Evolutionary conservation across 1,140 invertebrate genomes (phyloP).

Genomic region (Bombus fervidus): DNA sequence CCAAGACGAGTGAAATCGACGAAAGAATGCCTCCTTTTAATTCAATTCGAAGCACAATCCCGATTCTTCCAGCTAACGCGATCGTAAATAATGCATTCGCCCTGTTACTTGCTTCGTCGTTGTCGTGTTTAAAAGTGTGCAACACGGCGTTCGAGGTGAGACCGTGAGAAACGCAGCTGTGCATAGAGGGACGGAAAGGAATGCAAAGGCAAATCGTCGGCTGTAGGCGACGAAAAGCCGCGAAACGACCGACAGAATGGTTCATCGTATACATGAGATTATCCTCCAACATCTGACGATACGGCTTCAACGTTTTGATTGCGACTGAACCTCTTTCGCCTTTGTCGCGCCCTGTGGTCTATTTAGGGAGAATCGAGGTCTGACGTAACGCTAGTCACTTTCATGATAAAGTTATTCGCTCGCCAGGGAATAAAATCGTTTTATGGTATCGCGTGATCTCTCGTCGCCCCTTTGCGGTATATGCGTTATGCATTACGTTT

Average conservation of each 20-base stretch:
- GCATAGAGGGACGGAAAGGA: background rate
- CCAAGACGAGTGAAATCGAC: background rate
- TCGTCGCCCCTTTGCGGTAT: background rate
- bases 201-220: constrained; percentile 25
- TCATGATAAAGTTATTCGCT: constrained; percentile 46
- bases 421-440: constrained; percentile 40
- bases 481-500: constrained; percentile 26
- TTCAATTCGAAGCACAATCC: constrained; percentile 47
- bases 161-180: constrained; percentile 34
- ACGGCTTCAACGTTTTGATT: background rate
- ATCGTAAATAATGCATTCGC: constrained; percentile 62
- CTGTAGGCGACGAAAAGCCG: constrained; percentile 23
- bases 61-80: constrained; percentile 15
- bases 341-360: background rate
- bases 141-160: background rate
- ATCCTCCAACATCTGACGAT: background rate
- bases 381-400: background rate
- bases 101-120: background rate
- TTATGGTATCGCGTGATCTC: constrained; percentile 48
- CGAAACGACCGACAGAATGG: background rate
- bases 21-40: constrained; percentile 47
- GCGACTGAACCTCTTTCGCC: background rate
- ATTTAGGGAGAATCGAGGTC: background rate
- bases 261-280: background rate
- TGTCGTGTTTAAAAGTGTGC: background rate